A percentile compares a stretch with the other conserved stretches of the same genome.
Conservation (phyloP, 1,140 invertebrate genomes). For the Ooceraea biroi region DNA sequence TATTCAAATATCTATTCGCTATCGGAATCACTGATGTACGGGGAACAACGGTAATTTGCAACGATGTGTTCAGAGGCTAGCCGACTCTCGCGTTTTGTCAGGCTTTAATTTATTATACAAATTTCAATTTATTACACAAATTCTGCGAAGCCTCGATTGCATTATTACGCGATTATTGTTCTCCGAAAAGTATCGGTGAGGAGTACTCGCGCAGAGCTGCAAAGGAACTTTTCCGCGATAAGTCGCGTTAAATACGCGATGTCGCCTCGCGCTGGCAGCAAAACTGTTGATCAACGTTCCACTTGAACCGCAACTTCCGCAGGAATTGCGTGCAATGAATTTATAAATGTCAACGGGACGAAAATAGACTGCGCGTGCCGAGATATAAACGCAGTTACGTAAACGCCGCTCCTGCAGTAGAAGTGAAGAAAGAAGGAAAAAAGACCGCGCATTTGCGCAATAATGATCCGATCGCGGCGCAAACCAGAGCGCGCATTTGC, state of each 20-base stretch:
- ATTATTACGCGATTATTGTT: background rate
- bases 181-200: background rate
- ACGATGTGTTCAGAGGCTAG: background rate
- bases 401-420: background rate
- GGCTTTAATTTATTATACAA: background rate
- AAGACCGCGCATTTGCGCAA: background rate
- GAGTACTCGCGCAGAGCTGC: background rate
- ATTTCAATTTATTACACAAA: no score
- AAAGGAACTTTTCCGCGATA: background rate
- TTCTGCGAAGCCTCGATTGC: no score
- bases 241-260: background rate
- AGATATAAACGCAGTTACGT: conserved; percentile 22
- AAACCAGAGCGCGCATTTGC: background rate
- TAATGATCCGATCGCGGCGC: background rate
- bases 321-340: conserved; percentile 18
- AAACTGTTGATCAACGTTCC: background rate
- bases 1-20: no score
- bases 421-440: background rate
- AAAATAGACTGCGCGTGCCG: conserved; percentile 28
- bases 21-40: no score
- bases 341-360: conserved; percentile 27
- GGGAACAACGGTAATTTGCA: background rate
- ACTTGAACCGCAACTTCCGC: conserved; percentile 35
- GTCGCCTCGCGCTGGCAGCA: background rate
- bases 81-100: background rate